These are phyloP conservation scores for Tenebrio molitor DNA, from an alignment of 1,140 invertebrate species.

Conservation along the genomic window DNA sequence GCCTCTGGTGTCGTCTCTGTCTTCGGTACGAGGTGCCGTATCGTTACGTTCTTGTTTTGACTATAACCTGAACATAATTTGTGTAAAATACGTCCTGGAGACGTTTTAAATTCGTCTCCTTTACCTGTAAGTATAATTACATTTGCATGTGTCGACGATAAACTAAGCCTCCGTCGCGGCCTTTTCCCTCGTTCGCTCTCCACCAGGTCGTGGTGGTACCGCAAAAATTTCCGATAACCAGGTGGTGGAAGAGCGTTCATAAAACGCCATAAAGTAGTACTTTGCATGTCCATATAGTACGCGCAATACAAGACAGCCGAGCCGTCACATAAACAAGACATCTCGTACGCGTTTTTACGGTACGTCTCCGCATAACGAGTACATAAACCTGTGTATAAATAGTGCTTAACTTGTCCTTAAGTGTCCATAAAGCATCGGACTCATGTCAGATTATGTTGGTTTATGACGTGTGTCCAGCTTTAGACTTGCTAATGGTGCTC, in stretches of 20 bases:
- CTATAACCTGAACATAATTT: conserved; percentile 46
- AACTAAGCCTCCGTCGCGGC: conserved; percentile 16
- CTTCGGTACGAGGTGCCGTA: conserved; percentile 27
- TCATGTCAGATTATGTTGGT: conserved; percentile 50
- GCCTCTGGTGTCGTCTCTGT: conserved; percentile 24
- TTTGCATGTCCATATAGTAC: conserved; percentile 61
- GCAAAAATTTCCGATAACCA: conserved; percentile 46
- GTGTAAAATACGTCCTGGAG: conserved; percentile 42
- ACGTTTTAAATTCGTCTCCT: conserved; percentile 46
- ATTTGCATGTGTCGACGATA: conserved; percentile 49
- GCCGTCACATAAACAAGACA: conserved; percentile 62
- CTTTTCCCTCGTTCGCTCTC: conserved; percentile 1
- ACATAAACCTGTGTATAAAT: conserved; percentile 57
- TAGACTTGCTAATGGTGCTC: conserved; percentile 32
- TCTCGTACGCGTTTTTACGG: conserved; percentile 59
- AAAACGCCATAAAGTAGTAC: conserved; percentile 61
- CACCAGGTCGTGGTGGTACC: conserved; percentile 22
- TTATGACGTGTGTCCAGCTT: conserved; percentile 40
- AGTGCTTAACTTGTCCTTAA: conserved; percentile 55
- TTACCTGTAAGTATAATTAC: conserved; percentile 48
- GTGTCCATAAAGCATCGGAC: conserved; percentile 54
- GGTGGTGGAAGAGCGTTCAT: conserved; percentile 58
- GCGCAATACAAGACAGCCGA: conserved; percentile 60
- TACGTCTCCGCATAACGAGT: conserved; percentile 56
- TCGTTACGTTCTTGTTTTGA: conserved; percentile 38